Conservation (phyloP, 2,797 vertebrate species). For the Urocyon cinereoargenteus region DNA sequence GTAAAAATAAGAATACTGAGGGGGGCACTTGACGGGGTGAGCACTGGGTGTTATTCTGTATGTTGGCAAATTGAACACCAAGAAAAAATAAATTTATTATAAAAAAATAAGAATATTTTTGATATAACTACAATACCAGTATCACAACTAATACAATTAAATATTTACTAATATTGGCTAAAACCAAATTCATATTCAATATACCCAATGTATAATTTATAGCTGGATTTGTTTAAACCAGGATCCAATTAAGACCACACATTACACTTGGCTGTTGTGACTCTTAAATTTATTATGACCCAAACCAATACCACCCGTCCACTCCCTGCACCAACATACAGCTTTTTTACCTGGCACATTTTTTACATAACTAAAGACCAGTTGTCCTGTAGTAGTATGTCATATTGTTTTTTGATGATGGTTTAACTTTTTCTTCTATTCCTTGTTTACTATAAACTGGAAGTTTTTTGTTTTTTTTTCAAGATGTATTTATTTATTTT, state of each 20-base stretch:
- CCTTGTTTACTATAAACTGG: neutral
- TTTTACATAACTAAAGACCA: neutral
- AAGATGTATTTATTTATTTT: neutral
- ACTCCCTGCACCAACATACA: neutral
- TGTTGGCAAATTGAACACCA: too few species aligned
- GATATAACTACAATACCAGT: neutral
- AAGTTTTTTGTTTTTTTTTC: neutral
- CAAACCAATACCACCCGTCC: neutral
- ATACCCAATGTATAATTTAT: constrained; percentile 35
- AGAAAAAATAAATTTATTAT: too few species aligned
- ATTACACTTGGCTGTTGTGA: neutral
- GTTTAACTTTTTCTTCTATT: constrained; percentile 41
- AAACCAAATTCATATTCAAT: neutral
- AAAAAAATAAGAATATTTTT: constrained; percentile 23
- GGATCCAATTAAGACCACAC: constrained; percentile 10
- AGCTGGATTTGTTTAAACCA: constrained; percentile 45
- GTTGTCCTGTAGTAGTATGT: neutral
- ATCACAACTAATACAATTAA: constrained; percentile 38
- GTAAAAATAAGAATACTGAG: neutral
- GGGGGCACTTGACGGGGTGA: too few species aligned
- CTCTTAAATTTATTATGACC: neutral
- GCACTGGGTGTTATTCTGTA: too few species aligned
- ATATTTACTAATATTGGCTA: constrained; percentile 41
- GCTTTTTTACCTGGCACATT: neutral
- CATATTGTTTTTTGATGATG: neutral